These are phyloP conservation scores for Tinea pellionella DNA, from an alignment of 2,888 invertebrate genomes.

Conservation along the genomic window DNA sequence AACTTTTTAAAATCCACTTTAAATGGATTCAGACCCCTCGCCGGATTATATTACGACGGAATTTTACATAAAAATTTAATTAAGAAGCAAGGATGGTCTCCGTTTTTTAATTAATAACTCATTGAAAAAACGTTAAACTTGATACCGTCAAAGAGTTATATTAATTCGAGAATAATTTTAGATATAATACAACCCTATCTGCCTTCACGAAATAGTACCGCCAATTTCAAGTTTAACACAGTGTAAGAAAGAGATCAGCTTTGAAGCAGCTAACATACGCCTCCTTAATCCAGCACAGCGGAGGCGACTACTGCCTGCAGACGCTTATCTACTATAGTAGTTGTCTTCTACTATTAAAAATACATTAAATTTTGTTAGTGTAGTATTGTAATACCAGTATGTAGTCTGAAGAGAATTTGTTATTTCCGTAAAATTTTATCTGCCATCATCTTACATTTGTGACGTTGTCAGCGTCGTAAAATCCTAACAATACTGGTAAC, in stretches of 20 bases:
- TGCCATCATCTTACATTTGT: conserved; percentile 25
- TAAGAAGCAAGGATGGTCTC: conserved; percentile 20
- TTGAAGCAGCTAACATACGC: no score
- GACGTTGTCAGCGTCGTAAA: conserved; percentile 34
- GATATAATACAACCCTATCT: no score
- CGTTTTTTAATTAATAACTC: conserved; percentile 10
- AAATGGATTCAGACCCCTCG: conserved; percentile 45
- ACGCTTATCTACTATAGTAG: no score
- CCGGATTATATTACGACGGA: conserved; percentile 59
- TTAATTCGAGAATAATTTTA: not conserved
- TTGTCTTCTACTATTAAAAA: no score
- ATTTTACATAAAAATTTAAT: conserved; percentile 42
- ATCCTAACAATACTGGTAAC: conserved; percentile 43
- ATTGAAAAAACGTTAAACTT: conserved; percentile 3
- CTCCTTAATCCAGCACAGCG: no score
- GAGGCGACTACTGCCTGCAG: no score
- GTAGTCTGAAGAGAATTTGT: not conserved
- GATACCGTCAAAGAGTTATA: not conserved
- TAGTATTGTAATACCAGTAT: no score
- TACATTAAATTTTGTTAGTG: not conserved
- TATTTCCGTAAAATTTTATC: conserved; percentile 14
- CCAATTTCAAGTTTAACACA: no score
- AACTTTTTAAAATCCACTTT: conserved; percentile 25
- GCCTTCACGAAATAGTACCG: no score
- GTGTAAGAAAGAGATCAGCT: no score